phyloP scores from a whole-genome alignment of 2,888 invertebrate genomes.

The Heliothis peltigera region DNA sequence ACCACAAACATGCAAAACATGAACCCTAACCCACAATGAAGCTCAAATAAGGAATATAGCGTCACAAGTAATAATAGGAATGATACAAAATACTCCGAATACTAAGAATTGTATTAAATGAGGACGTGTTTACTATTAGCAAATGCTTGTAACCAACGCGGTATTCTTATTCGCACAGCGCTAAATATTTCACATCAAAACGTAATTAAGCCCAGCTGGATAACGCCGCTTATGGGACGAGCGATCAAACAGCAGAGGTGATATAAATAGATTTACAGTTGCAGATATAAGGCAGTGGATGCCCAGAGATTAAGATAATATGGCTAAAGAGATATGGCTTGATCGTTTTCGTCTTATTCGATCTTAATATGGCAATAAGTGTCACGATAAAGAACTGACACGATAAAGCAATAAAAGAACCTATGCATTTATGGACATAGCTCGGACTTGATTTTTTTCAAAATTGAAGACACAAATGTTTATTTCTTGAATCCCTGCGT shows the following conservation, averaged over 20 bases:
- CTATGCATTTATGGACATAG: neutral
- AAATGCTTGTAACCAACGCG: conserved; percentile 51
- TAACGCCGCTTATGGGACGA: conserved; percentile 47
- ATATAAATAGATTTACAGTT: conserved; percentile 47
- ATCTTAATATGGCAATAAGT: conserved; percentile 18
- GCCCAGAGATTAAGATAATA: conserved; percentile 41
- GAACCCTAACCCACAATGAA: conserved; percentile 17
- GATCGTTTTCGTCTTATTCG: conserved; percentile 1
- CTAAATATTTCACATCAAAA: conserved; percentile 68
- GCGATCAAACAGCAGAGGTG: conserved; percentile 29
- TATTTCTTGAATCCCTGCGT: too few species aligned
- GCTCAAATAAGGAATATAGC: conserved; percentile 22
- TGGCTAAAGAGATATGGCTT: conserved; percentile 21
- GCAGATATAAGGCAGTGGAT: conserved; percentile 19
- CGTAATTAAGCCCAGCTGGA: conserved; percentile 62
- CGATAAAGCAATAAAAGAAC: neutral
- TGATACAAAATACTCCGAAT: conserved; percentile 47
- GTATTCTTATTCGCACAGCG: conserved; percentile 59
- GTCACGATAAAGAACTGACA: neutral
- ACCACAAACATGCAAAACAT: conserved; percentile 42
- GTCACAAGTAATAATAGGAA: conserved; percentile 28
- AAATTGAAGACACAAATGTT: too few species aligned
- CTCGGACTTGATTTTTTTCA: neutral
- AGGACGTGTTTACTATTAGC: conserved; percentile 37
- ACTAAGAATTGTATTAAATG: conserved; percentile 48